Percentiles rank a stretch among this genome's conserved stretches.
Conservation (phyloP, 2,797 vertebrate genomes). For the Eleutherodactylus coqui region DNA sequence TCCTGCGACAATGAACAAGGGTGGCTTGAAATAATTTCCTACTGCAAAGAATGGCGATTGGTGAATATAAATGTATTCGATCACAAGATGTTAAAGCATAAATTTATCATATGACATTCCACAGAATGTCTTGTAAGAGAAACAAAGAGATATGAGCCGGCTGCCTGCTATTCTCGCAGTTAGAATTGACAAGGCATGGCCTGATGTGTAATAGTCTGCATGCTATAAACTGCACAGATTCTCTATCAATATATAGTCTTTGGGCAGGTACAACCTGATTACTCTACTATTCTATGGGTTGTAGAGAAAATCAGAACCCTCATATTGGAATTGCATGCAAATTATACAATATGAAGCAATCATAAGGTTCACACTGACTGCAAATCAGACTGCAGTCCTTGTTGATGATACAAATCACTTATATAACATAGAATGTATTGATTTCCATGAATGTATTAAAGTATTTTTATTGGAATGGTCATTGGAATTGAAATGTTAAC, state of each 20-base stretch:
- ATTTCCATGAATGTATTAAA: background rate
- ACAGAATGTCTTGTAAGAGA: conserved; percentile 40
- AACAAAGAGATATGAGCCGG: conserved; percentile 46
- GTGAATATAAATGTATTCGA: conserved; percentile 24
- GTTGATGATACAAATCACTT: background rate
- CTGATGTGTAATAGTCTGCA: background rate
- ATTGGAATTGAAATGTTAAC: background rate
- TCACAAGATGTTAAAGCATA: conserved; percentile 30
- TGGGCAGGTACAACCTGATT: background rate
- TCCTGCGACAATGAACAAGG: conserved; percentile 13
- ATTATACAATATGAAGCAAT: background rate
- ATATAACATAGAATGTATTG: background rate
- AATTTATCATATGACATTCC: conserved; percentile 42
- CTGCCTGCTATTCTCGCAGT: conserved; percentile 33
- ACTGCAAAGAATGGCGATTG: background rate
- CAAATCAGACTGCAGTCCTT: background rate
- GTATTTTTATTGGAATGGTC: background rate
- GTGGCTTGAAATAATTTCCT: conserved; percentile 13
- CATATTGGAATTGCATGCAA: background rate
- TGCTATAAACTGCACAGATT: background rate
- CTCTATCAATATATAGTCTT: background rate
- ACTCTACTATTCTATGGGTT: too few species aligned
- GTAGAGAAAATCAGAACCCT: background rate
- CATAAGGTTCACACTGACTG: background rate
- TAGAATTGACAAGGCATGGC: background rate